phyloP scores from a whole-genome alignment of 2,797 vertebrate genomes.

The Buphagus erythrorhynchus region DNA sequence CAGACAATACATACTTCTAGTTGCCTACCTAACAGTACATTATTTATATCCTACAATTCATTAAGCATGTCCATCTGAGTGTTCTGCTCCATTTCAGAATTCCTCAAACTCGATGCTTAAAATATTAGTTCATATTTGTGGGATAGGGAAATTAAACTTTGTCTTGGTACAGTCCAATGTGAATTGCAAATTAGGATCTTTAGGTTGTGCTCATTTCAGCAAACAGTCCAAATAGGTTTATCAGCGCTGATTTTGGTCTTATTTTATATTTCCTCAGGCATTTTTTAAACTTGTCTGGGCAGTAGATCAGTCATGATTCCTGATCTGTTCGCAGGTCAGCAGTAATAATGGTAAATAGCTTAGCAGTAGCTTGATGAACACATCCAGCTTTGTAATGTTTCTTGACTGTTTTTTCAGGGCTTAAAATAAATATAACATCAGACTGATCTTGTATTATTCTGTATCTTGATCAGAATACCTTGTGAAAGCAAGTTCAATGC shows the following conservation, averaged over 20 bases:
- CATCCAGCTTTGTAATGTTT: background rate
- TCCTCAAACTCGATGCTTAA: background rate
- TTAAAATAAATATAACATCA: background rate
- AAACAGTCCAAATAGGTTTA: background rate
- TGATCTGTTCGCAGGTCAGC: background rate
- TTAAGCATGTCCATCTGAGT: accelerated
- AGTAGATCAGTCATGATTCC: background rate
- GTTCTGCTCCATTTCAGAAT: background rate
- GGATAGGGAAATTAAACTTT: background rate
- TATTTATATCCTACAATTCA: background rate
- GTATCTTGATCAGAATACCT: background rate
- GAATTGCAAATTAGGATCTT: background rate
- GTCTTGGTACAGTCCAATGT: background rate
- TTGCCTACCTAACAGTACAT: background rate
- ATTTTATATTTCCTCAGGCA: background rate
- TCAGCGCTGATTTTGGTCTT: background rate
- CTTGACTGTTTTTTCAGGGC: background rate
- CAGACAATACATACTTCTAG: background rate
- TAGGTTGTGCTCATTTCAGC: background rate
- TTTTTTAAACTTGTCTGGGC: background rate
- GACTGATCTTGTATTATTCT: background rate
- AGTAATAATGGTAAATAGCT: background rate
- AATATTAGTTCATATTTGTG: background rate
- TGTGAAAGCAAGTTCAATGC: background rate
- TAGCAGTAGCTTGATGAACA: background rate